These are phyloP conservation scores for Stratiomys singularior DNA, from an alignment of 2,888 invertebrate genomes.

Conservation along the genomic window DNA sequence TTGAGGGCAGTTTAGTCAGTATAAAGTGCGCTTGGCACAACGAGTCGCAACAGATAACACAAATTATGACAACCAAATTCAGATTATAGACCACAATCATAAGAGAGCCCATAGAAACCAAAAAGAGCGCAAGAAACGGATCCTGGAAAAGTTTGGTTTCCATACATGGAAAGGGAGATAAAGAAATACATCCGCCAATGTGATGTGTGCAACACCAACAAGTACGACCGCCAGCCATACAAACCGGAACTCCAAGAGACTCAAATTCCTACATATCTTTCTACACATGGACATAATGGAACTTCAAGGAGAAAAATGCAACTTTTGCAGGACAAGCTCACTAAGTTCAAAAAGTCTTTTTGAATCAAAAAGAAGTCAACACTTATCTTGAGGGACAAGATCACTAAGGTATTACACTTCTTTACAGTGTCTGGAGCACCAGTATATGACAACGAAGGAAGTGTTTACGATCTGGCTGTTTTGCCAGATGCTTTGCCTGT, in stretches of 20 bases:
- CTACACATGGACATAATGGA: background rate
- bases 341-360: background rate
- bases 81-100: background rate
- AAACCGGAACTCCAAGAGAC: background rate
- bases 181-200: constrained; percentile 10
- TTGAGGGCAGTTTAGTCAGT: constrained; percentile 3
- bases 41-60: background rate
- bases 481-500: no score
- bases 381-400: background rate
- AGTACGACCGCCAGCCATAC: background rate
- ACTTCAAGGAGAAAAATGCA: background rate
- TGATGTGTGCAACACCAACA: background rate
- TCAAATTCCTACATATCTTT: background rate
- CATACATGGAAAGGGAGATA: background rate
- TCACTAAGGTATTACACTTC: background rate
- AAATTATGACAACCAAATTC: background rate
- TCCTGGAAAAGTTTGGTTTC: constrained; percentile 3
- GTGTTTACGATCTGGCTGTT: no score
- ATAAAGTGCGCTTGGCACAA: background rate
- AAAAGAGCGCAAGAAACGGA: background rate
- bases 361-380: background rate
- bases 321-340: background rate
- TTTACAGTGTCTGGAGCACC: background rate
- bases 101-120: background rate
- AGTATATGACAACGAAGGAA: constrained; percentile 15